Conservation (phyloP, 2,113 vertebrate genomes). For the Oophaga pumilio region DNA sequence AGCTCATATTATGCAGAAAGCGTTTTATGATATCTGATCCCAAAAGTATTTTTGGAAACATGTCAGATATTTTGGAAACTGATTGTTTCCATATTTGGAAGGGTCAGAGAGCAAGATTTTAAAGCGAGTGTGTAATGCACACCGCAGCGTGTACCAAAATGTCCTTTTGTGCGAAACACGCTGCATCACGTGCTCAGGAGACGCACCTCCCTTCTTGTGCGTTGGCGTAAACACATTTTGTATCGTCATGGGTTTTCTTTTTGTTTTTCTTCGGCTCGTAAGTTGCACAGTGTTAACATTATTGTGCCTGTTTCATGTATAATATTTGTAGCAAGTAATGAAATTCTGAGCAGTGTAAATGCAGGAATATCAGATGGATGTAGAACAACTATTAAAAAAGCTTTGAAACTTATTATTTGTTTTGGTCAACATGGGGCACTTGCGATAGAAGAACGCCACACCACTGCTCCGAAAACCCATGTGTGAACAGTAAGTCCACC, state of each 20-base stretch:
- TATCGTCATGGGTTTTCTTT: background rate
- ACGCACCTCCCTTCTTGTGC: background rate
- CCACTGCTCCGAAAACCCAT: background rate
- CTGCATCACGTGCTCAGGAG: background rate
- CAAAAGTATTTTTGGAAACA: slow-evolving; percentile 58
- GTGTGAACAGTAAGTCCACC: background rate
- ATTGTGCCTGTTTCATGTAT: background rate
- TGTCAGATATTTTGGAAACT: slow-evolving; percentile 55
- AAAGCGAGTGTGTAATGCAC: slow-evolving; percentile 38
- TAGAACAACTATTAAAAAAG: background rate
- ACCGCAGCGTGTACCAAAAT: background rate
- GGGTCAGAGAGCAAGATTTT: slow-evolving; percentile 49
- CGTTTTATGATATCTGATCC: slow-evolving; percentile 53
- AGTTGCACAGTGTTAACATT: background rate
- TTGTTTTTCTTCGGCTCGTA: background rate
- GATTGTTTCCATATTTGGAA: slow-evolving; percentile 57
- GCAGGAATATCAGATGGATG: background rate
- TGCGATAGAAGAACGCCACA: background rate
- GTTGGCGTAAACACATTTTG: slow-evolving; percentile 15
- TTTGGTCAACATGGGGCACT: background rate
- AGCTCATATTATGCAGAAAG: slow-evolving; percentile 42
- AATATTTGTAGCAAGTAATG: background rate
- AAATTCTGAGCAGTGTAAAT: background rate
- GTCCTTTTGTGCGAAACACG: background rate
- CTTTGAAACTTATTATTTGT: background rate